Conservation (phyloP, 2,797 vertebrate genomes). For the Sphenodon punctatus region DNA sequence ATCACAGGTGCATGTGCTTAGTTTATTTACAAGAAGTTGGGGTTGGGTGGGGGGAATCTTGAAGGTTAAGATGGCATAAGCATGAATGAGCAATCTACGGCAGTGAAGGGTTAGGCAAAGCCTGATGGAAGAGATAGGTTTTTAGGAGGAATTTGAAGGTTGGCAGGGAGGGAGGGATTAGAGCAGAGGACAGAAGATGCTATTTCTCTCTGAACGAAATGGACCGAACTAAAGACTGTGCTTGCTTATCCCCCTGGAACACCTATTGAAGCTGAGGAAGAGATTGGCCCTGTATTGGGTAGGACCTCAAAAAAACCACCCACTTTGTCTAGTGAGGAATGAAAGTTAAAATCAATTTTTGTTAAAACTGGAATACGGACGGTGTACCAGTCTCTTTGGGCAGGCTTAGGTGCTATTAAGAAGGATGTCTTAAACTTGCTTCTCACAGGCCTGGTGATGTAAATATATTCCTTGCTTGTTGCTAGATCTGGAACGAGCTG, state of each 20-base stretch:
- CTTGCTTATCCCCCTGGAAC: constrained; percentile 9
- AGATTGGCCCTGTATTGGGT: constrained; percentile 23
- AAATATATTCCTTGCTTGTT: background rate
- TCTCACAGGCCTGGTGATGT: background rate
- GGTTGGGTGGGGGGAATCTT: too few species aligned
- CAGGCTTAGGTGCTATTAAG: background rate
- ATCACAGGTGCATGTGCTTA: too few species aligned
- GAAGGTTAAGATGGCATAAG: too few species aligned
- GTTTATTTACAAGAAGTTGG: too few species aligned
- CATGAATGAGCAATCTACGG: too few species aligned
- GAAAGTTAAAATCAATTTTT: background rate
- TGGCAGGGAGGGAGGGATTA: too few species aligned
- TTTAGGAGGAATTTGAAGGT: too few species aligned
- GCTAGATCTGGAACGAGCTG: background rate
- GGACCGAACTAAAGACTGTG: constrained; percentile 28
- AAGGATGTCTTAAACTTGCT: constrained; percentile 18
- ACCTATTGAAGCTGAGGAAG: constrained; percentile 29
- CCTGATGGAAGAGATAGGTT: too few species aligned
- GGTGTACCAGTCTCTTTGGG: constrained; percentile 24
- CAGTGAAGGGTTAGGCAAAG: too few species aligned
- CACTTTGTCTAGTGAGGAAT: constrained; percentile 6
- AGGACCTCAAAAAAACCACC: constrained; percentile 9
- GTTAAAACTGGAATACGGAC: background rate
- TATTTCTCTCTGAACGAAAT: constrained; percentile 16
- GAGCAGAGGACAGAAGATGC: constrained; percentile 26